These are phyloP conservation scores for Leucophenga montana DNA, from an alignment of 2,888 invertebrate species.

Conservation along the genomic window DNA sequence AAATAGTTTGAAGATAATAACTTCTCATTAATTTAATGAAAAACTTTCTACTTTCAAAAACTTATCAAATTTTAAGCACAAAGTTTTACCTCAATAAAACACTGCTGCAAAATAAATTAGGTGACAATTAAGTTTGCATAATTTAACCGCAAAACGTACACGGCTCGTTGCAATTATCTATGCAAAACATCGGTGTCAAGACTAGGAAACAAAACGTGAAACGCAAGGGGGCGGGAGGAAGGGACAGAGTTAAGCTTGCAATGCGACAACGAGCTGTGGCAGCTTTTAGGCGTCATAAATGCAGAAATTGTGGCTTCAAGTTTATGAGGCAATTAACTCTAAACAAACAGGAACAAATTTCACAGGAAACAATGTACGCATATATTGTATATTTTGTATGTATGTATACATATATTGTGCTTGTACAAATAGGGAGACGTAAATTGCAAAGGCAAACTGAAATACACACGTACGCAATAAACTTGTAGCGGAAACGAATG, in stretches of 20 bases:
- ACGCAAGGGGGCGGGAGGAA: too few species aligned
- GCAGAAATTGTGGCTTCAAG: background rate
- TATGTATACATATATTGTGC: slow-evolving; percentile 21
- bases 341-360: slow-evolving; percentile 45
- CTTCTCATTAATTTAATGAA: too few species aligned
- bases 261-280: too few species aligned
- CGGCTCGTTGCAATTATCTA: slow-evolving; percentile 24
- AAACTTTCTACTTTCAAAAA: too few species aligned
- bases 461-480: slow-evolving; percentile 17
- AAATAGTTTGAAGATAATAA: too few species aligned
- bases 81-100: background rate
- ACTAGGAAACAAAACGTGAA: too few species aligned
- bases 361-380: slow-evolving; percentile 2
- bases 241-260: too few species aligned
- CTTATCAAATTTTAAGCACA: slow-evolving; percentile 34
- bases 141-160: slow-evolving; percentile 32
- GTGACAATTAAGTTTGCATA: slow-evolving; percentile 48
- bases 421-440: background rate
- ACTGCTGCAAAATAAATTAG: too few species aligned
- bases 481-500: slow-evolving; percentile 46
- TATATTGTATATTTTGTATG: slow-evolving; percentile 1
- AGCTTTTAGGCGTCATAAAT: too few species aligned
- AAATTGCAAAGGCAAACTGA: slow-evolving; percentile 7
- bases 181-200: background rate
- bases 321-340: slow-evolving; percentile 45